Evolutionary conservation across 1,140 invertebrate species (phyloP).

Genomic region (Ptiloglossa arizonensis): DNA sequence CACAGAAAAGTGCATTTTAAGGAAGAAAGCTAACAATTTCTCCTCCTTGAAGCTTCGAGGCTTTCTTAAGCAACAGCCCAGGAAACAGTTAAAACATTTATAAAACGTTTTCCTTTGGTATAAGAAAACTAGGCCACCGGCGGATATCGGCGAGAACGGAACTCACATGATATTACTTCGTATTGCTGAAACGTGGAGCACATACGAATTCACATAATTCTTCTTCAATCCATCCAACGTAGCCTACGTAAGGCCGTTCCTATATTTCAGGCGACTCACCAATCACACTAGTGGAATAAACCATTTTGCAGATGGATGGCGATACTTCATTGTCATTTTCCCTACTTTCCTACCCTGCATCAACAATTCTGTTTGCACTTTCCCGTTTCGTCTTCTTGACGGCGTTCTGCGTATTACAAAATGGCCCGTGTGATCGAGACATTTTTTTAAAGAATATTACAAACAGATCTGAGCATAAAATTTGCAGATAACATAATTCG

Average conservation of each 20-base stretch:
- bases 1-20: neutral
- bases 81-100: slow-evolving; percentile 1
- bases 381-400: no score
- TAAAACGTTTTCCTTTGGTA: neutral
- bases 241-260: neutral
- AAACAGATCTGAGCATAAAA: no score
- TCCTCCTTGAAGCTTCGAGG: no score
- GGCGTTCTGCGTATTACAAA: no score
- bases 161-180: neutral
- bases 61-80: neutral
- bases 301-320: neutral
- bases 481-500: no score
- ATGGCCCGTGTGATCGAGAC: no score
- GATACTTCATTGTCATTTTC: neutral
- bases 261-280: neutral
- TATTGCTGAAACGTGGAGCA: neutral
- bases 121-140: neutral
- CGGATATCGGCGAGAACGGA: neutral
- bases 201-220: slow-evolving; percentile 10
- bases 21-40: neutral
- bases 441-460: no score
- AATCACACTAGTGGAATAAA: neutral
- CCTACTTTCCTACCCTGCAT: no score
- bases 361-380: neutral
- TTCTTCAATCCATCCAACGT: neutral